A percentile compares a stretch with the other conserved stretches of the same genome.
Evolutionary conservation across 2,113 vertebrate species (phyloP).

Genomic region (Todiramphus chloris): DNA sequence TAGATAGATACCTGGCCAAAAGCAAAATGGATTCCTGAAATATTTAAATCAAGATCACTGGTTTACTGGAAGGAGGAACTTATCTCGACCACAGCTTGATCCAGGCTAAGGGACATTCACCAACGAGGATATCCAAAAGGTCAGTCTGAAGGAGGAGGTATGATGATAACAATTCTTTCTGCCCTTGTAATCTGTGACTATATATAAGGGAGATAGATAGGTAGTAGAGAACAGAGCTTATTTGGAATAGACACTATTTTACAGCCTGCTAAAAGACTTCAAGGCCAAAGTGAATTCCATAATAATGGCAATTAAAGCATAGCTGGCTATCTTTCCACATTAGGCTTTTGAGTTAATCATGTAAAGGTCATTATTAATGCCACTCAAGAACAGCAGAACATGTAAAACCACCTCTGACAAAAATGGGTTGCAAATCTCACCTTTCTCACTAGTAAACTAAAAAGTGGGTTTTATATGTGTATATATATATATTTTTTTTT

Average conservation of each 20-base stretch:
- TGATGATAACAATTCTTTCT: not conserved
- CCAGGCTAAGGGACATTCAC: not conserved
- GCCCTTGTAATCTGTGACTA: not conserved
- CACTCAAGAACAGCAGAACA: slow-evolving; percentile 28
- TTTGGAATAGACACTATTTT: not conserved
- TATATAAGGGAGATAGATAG: not conserved
- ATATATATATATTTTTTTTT: not conserved
- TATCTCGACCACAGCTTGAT: not conserved
- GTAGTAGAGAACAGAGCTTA: not conserved
- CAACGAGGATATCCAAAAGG: not conserved
- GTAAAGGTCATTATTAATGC: slow-evolving; percentile 17
- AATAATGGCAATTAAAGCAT: slow-evolving; percentile 45
- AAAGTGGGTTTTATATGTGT: not conserved
- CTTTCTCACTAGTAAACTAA: not conserved
- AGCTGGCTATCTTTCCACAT: slow-evolving; percentile 3
- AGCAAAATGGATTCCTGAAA: not conserved
- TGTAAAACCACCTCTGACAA: slow-evolving; percentile 12
- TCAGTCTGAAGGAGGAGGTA: not conserved
- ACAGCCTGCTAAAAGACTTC: slow-evolving; percentile 11
- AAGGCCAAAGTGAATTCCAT: slow-evolving; percentile 26
- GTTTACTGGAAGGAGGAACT: not conserved
- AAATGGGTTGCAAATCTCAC: not conserved
- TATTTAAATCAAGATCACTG: not conserved
- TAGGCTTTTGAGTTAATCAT: slow-evolving; percentile 13
- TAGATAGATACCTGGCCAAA: not conserved